Evolutionary conservation across 2,113 vertebrate genomes (phyloP).

Genomic region (Larimichthys crocea): DNA sequence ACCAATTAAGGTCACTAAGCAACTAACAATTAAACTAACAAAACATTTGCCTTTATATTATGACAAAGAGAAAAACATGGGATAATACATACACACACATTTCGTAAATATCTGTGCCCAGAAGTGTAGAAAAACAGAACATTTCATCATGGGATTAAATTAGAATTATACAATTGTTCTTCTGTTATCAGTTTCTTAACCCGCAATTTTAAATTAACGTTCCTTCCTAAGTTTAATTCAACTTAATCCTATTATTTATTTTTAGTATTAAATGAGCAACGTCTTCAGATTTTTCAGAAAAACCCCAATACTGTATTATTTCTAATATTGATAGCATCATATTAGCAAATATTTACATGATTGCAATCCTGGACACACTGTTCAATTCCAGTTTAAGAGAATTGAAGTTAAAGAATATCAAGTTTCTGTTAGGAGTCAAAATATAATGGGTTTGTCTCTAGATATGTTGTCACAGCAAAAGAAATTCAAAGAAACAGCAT

Average conservation of each 20-base stretch:
- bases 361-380: background rate
- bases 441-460: background rate
- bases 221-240: background rate
- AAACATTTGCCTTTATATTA: background rate
- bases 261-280: background rate
- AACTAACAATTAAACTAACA: background rate
- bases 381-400: background rate
- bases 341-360: background rate
- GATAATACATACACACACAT: background rate
- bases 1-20: background rate
- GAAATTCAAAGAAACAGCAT: background rate
- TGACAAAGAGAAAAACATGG: background rate
- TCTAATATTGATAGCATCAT: background rate
- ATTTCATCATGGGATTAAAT: background rate
- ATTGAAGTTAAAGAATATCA: background rate
- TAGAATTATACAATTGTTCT: background rate
- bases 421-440: background rate
- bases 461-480: background rate
- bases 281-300: background rate
- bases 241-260: background rate
- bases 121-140: background rate
- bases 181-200: background rate
- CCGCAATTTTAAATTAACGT: background rate
- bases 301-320: background rate
- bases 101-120: background rate